Base-by-base conservation (phyloP, 2,888 invertebrate genomes). In the Pseudeuparius sepicola region DNA sequence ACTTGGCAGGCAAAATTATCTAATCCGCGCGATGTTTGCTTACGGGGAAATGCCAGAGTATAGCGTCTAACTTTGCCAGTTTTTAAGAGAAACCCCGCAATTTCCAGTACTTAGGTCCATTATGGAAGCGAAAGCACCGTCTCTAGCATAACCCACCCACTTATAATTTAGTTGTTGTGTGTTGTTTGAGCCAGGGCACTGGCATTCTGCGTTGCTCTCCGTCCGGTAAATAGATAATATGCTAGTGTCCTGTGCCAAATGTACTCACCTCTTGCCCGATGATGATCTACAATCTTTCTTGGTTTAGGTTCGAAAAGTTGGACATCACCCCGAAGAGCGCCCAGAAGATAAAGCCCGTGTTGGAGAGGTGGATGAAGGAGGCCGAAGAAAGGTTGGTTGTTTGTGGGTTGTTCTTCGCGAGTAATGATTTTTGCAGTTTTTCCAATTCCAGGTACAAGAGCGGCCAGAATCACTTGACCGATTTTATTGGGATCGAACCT, bases 301-400 rank as follows among this genome's bases (percentile, higher is more conserved):
- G 36, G n/a, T 44, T 23, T 48, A 92, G 92, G 84, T 96, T 96
- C 77, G 96, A 96, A 73, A 96, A 96, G 73, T 74, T 96, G 70
- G 96, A 96, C 72, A 96, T 96, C 59, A 96, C 96, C 59, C 96
- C 96, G 61, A 94, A 96, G 73, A 94, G 94, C 74, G 96, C 96
- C 57, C 92, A 93, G 73, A 96, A 96, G 76, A 96, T 96, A 63
- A 94, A 94, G 67, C 96, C 96, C 51, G 96, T 96, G 54, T 75
- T 96, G 61, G 96, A 96, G 67, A 78, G 87, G 66, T 96, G 96
- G 96, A 94, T 96, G 93, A 86, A 86, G 66, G 94, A 96, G 67
- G 94, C 94, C 34, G 94, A 96, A 72, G 92, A 93, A 72, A 87
- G 93, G 82, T 93, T 37, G 42, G 42, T 40, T 32, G 17, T 13